phyloP scores from a whole-genome alignment of 2,888 invertebrate genomes.

The Oligia latruncula region DNA sequence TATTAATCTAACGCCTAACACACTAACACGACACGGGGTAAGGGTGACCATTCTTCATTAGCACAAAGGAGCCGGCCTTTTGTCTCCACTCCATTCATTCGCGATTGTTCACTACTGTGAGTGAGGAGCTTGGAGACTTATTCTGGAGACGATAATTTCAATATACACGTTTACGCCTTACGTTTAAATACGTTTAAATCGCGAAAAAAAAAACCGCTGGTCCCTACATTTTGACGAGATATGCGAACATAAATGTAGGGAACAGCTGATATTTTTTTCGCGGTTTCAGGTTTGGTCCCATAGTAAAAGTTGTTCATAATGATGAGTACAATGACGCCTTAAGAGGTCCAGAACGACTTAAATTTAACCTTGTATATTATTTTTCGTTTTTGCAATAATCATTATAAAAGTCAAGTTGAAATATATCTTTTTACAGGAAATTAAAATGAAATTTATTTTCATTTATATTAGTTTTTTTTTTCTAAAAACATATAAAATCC shows the following conservation, averaged over 20 bases:
- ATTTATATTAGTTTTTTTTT: not conserved
- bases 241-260: too few relatives aligned
- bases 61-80: constrained; percentile 87
- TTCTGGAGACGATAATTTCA: constrained; percentile 67
- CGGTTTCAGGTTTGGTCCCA: too few relatives aligned
- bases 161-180: not conserved
- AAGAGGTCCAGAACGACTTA: too few relatives aligned
- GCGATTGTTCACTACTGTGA: constrained; percentile 86
- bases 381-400: not conserved
- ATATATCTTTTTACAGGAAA: not conserved
- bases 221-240: too few relatives aligned
- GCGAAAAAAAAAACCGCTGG: too few relatives aligned
- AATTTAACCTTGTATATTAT: not conserved
- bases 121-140: constrained; percentile 74
- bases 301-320: too few relatives aligned
- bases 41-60: constrained; percentile 89
- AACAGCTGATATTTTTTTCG: too few relatives aligned
- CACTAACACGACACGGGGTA: constrained; percentile 81
- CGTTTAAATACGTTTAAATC: too few relatives aligned
- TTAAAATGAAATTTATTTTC: too few relatives aligned
- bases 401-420: not conserved
- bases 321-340: too few relatives aligned
- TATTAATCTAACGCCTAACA: constrained; percentile 86
- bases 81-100: constrained; percentile 87
- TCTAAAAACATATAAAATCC: not conserved